Evolutionary conservation across 2,888 invertebrate genomes (phyloP).

Genomic region (Drosophila melanosoma): DNA sequence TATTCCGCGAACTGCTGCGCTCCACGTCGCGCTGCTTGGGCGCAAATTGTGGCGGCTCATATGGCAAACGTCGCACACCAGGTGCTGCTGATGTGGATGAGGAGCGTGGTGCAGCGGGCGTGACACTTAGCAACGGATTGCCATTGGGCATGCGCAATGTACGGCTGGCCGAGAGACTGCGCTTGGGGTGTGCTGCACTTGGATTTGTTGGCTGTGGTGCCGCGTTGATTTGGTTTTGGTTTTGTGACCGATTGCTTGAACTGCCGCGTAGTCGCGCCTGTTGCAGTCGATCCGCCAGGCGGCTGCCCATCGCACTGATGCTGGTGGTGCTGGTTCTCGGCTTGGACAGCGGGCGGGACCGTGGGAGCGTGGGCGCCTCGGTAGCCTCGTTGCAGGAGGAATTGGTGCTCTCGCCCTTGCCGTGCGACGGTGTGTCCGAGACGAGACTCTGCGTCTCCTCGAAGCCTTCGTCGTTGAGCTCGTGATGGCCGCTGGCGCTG

Average conservation of each 20-base stretch:
- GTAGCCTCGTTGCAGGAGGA: slow-evolving; percentile 91
- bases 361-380: slow-evolving; percentile 82
- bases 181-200: slow-evolving; percentile 47
- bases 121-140: slow-evolving; percentile 88
- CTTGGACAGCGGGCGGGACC: slow-evolving; percentile 61
- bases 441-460: slow-evolving; percentile 95
- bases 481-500: slow-evolving; percentile 83
- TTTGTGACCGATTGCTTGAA: slow-evolving; percentile 59
- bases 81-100: slow-evolving; percentile 36
- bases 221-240: slow-evolving; percentile 38
- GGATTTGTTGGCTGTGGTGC: slow-evolving; percentile 12
- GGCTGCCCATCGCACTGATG: slow-evolving; percentile 61
- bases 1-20: slow-evolving; percentile 91
- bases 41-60: slow-evolving; percentile 46
- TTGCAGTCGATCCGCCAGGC: slow-evolving; percentile 73
- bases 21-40: slow-evolving; percentile 87
- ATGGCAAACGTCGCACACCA: slow-evolving; percentile 42
- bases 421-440: slow-evolving; percentile 94
- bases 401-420: slow-evolving; percentile 86
- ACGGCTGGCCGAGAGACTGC: slow-evolving; percentile 85
- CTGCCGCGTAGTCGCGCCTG: slow-evolving; percentile 59
- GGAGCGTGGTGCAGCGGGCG: slow-evolving; percentile 86
- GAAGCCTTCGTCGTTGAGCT: slow-evolving; percentile 94
- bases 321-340: slow-evolving; percentile 63
- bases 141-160: slow-evolving; percentile 86